Evolutionary conservation across 53 echinoderm and acorn worm species (phyloP).

Genomic region (Arbacia lixula): DNA sequence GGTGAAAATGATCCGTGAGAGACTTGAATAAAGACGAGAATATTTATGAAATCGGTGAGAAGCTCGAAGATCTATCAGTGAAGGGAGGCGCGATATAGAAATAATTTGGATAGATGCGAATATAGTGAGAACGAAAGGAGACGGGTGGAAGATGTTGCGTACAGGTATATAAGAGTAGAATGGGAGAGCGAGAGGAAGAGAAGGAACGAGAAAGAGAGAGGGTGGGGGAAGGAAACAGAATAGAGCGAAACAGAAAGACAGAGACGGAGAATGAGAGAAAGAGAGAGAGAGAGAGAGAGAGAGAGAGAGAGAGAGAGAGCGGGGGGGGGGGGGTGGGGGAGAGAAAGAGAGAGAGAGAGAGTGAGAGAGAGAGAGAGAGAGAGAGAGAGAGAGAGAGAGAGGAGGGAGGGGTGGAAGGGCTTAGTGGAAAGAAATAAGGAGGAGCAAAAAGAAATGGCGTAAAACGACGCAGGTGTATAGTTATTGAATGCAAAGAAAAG

Average conservation of each 20-base stretch:
- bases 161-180: too few species aligned
- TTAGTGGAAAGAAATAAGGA: neutral
- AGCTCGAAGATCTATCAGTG: too few species aligned
- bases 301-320: neutral
- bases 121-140: too few species aligned
- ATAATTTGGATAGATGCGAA: too few species aligned
- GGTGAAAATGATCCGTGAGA: too few species aligned
- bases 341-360: neutral
- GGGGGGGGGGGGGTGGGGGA: neutral
- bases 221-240: neutral
- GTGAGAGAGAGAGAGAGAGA: neutral
- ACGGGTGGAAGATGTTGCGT: too few species aligned
- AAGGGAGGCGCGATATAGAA: too few species aligned
- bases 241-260: neutral
- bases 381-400: neutral
- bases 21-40: too few species aligned
- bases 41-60: too few species aligned
- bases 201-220: neutral
- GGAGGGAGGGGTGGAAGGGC: neutral
- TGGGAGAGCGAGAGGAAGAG: neutral
- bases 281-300: conserved; percentile 4
- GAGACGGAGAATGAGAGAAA: neutral
- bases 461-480: too few species aligned
- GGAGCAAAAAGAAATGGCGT: neutral
- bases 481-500: too few species aligned